A percentile compares a stretch with the other conserved stretches of the same genome.
These are phyloP conservation scores for Lepus americanus DNA, from an alignment of 2,113 vertebrate genomes.

Conservation along the genomic window DNA sequence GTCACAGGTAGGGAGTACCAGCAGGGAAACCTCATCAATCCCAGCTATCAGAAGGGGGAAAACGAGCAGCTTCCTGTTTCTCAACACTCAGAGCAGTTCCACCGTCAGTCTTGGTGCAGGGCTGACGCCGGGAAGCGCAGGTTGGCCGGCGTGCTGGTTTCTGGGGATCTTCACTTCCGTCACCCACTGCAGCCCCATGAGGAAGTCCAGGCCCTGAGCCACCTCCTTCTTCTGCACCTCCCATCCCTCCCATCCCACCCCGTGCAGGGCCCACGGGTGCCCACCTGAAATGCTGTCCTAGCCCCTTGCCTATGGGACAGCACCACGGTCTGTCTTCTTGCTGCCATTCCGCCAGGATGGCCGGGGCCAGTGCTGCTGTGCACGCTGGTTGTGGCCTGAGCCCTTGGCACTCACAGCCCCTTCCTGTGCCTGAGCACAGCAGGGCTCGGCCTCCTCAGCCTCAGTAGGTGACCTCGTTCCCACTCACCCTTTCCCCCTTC, in stretches of 20 bases:
- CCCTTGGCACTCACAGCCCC: no score
- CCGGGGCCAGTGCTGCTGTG: background rate
- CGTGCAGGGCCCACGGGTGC: background rate
- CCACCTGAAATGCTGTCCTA: background rate
- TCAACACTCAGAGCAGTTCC: background rate
- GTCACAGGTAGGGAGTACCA: background rate
- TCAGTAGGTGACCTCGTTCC: background rate
- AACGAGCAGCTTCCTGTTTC: background rate
- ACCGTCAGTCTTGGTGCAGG: background rate
- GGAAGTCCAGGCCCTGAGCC: background rate
- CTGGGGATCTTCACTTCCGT: background rate
- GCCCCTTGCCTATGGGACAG: background rate
- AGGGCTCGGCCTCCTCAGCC: background rate
- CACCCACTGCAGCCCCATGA: background rate
- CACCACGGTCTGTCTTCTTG: background rate
- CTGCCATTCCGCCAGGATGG: background rate
- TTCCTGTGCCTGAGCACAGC: no score
- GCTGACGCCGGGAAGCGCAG: background rate
- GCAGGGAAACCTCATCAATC: background rate
- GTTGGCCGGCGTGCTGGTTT: background rate
- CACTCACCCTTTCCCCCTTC: background rate
- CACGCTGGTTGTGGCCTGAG: fast-evolving
- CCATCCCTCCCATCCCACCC: background rate
- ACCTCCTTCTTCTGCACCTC: background rate
- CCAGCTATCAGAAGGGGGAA: background rate